Evolutionary conservation across 2,797 vertebrate species (phyloP).

Genomic region (Diglossa cyanea): DNA sequence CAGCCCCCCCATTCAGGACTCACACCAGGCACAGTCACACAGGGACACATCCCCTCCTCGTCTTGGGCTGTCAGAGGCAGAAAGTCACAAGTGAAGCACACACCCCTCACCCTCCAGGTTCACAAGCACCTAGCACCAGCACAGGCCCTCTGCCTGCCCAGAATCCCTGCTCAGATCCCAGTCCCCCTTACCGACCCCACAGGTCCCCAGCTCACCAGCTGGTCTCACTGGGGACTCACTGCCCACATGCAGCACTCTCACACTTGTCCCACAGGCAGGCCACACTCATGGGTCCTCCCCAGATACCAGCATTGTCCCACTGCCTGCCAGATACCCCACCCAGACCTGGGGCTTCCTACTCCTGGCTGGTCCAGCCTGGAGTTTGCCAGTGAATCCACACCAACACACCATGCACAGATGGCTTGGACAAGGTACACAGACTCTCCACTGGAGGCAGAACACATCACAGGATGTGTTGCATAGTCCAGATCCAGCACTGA

Average conservation of each 20-base stretch:
- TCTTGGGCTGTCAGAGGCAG: background rate
- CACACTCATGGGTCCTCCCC: rapidly evolving
- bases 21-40: background rate
- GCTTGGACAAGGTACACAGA: background rate
- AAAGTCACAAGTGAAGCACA: background rate
- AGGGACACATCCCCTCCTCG: rapidly evolving
- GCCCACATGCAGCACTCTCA: background rate
- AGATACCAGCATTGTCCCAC: rapidly evolving
- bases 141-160: rapidly evolving
- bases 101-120: background rate
- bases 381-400: background rate
- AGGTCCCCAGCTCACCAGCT: rapidly evolving
- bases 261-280: rapidly evolving
- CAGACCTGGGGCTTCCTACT: rapidly evolving
- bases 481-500: background rate
- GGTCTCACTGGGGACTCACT: rapidly evolving
- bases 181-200: rapidly evolving
- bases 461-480: rapidly evolving
- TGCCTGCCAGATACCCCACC: rapidly evolving
- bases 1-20: background rate
- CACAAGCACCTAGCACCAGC: rapidly evolving
- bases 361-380: background rate
- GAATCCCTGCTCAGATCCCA: rapidly evolving
- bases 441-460: rapidly evolving
- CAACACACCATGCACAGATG: rapidly evolving